These are phyloP conservation scores for Drosophila pseudotalamancana DNA, from an alignment of 2,888 invertebrate genomes.

Conservation along the genomic window DNA sequence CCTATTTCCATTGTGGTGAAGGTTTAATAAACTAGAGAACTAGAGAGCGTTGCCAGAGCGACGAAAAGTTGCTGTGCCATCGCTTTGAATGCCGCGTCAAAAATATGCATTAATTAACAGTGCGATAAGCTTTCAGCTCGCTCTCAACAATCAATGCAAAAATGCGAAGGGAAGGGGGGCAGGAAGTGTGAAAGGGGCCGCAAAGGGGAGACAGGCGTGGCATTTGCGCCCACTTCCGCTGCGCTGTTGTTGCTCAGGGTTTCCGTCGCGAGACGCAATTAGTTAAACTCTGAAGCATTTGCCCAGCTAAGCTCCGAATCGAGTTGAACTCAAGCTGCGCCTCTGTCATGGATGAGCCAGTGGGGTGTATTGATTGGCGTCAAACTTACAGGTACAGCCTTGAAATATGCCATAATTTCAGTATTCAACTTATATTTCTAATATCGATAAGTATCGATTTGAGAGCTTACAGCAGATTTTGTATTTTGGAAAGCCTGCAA, in stretches of 20 bases:
- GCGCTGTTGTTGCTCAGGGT: constrained; percentile 14
- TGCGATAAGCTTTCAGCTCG: constrained; percentile 52
- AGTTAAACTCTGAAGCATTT: constrained; percentile 32
- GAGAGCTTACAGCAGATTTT: too few species aligned
- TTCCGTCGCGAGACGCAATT: constrained; percentile 43
- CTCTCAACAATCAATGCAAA: constrained; percentile 39
- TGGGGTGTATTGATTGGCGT: neutral
- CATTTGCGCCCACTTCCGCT: constrained; percentile 4
- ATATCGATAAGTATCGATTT: too few species aligned
- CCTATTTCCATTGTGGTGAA: too few species aligned
- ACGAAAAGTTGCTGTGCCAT: constrained; percentile 34
- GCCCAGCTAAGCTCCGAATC: constrained; percentile 3
- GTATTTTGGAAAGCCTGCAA: too few species aligned
- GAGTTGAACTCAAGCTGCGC: constrained; percentile 13
- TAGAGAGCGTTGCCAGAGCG: constrained; percentile 37
- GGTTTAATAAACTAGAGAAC: too few species aligned
- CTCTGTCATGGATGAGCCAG: neutral
- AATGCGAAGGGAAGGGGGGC: neutral
- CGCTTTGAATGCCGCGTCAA: constrained; percentile 27
- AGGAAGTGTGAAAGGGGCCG: neutral
- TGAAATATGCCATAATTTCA: too few species aligned
- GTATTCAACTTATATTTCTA: too few species aligned
- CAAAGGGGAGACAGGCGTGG: neutral
- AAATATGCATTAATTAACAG: constrained; percentile 68
- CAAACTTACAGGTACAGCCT: too few species aligned